A percentile compares a stretch with the other conserved stretches of the same genome.
Evolutionary conservation across 2,797 vertebrate genomes (phyloP).

Genomic region (Anguilla anguilla): DNA sequence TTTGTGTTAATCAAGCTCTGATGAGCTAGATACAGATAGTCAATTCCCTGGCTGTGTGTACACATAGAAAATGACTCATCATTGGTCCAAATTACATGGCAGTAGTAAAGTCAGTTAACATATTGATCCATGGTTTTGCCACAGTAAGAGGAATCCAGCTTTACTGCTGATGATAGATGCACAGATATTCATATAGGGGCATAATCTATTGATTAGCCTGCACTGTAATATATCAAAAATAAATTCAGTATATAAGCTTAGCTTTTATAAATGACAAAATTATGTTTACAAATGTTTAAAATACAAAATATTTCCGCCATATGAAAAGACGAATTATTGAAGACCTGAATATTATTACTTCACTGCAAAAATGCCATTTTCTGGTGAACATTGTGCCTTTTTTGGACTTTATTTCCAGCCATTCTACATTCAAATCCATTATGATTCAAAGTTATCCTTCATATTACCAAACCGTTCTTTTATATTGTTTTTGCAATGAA

Average conservation of each 20-base stretch:
- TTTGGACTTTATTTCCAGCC: background rate
- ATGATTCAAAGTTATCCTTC: background rate
- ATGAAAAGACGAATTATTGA: background rate
- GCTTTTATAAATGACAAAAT: background rate
- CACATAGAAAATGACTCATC: background rate
- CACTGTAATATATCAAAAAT: background rate
- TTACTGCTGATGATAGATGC: background rate
- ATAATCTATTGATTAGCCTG: background rate
- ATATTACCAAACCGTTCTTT: slow-evolving; percentile 24
- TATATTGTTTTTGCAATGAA: slow-evolving; percentile 10
- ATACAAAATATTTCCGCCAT: background rate
- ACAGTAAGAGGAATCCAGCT: background rate
- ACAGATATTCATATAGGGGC: background rate
- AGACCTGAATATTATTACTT: background rate
- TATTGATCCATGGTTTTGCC: background rate
- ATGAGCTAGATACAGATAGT: background rate
- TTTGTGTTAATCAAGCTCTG: background rate
- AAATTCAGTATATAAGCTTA: background rate
- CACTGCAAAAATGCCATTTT: background rate
- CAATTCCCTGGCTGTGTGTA: background rate
- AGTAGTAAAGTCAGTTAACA: background rate
- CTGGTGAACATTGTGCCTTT: background rate
- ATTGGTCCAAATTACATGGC: background rate
- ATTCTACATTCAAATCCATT: background rate
- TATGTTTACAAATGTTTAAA: background rate